phyloP scores from a whole-genome alignment of 2,888 invertebrate genomes.

The Fragum fragum region DNA sequence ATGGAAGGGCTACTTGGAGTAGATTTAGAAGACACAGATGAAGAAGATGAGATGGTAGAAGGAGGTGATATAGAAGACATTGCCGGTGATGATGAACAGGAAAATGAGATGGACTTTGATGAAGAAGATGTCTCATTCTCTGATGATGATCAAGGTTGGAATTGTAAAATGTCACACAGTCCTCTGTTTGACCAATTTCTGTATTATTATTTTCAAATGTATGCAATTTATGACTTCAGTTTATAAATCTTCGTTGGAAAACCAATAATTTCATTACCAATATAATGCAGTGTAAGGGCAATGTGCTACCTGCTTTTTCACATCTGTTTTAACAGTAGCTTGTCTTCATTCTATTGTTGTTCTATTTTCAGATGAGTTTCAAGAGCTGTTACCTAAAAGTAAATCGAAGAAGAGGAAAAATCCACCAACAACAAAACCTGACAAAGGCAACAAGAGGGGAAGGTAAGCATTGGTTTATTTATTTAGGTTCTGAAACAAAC shows the following conservation, averaged over 20 bases:
- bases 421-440: constrained; percentile 2
- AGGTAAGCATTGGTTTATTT: constrained; percentile 19
- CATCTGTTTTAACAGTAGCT: too few species aligned
- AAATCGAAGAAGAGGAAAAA: constrained; percentile 39
- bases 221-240: too few species aligned
- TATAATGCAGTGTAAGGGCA: too few species aligned
- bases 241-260: too few species aligned
- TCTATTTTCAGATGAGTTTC: constrained; percentile 65
- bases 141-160: constrained; percentile 73
- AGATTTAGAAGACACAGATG: constrained; percentile 30
- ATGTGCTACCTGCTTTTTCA: too few species aligned
- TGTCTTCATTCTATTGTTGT: too few species aligned
- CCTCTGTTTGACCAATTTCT: too few species aligned
- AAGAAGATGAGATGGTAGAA: constrained; percentile 76
- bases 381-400: constrained; percentile 40
- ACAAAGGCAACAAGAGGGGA: constrained; percentile 28
- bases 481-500: too few species aligned
- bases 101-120: constrained; percentile 61
- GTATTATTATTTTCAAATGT: too few species aligned
- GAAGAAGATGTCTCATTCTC: constrained; percentile 82
- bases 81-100: constrained; percentile 65
- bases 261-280: too few species aligned
- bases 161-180: too few species aligned
- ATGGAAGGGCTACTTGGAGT: constrained; percentile 21
- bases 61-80: constrained; percentile 63